Percentiles rank a stretch among this genome's conserved stretches.
These are phyloP conservation scores for Camponotus floridanus DNA, from an alignment of 1,140 invertebrate genomes.

Conservation along the genomic window DNA sequence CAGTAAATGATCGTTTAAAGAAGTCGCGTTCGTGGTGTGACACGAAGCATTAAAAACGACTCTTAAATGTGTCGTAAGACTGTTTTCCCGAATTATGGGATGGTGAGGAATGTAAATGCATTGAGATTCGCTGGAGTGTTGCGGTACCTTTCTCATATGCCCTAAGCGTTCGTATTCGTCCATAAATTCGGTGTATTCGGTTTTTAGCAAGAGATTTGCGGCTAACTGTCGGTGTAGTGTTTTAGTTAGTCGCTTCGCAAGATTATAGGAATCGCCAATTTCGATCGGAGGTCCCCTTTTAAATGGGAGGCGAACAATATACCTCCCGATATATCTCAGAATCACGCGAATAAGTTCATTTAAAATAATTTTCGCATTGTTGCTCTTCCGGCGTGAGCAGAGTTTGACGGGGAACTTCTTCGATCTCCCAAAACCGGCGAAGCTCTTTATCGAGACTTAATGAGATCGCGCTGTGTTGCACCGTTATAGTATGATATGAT, in stretches of 20 bases:
- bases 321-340: neutral
- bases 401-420: neutral
- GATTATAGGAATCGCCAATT: no score
- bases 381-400: neutral
- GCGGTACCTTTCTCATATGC: neutral
- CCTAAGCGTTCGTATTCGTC: neutral
- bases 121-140: neutral
- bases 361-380: neutral
- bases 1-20: constrained; percentile 49
- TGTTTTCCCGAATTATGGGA: constrained; percentile 19
- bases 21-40: neutral
- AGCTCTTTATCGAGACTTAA: neutral
- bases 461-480: no score
- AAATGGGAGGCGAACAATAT: neutral
- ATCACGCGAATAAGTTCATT: neutral
- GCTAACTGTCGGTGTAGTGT: no score
- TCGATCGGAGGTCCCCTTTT: neutral
- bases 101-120: constrained; percentile 62
- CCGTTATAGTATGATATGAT: no score
- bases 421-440: neutral
- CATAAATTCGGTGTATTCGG: neutral
- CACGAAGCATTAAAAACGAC: constrained; percentile 63
- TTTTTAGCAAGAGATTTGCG: no score
- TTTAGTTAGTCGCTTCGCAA: no score
- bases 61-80: neutral